Evolutionary conservation across 1,140 invertebrate genomes (phyloP).

Genomic region (Rhagoletis zephyria): DNA sequence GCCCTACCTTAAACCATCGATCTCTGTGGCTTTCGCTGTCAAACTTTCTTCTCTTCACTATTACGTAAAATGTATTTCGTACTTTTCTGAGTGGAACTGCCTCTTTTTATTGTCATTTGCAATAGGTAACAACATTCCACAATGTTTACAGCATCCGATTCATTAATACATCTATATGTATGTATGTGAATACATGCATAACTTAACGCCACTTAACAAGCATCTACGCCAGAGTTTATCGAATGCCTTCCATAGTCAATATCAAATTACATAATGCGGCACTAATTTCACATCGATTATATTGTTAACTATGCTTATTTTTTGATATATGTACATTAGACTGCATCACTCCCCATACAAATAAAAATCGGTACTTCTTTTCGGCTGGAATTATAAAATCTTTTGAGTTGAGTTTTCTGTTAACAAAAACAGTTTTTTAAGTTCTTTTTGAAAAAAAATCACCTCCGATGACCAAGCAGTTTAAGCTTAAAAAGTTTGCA

Average conservation of each 20-base stretch:
- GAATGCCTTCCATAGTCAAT: not conserved
- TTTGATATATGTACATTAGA: not conserved
- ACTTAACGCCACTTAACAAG: not conserved
- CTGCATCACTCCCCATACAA: too few relatives aligned
- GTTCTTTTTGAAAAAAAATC: too few relatives aligned
- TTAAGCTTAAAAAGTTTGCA: too few relatives aligned
- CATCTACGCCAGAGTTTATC: not conserved
- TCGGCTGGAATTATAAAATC: too few relatives aligned
- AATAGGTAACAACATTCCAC: conserved; percentile 36
- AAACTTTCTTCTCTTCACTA: conserved; percentile 37
- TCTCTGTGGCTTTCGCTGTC: conserved; percentile 41
- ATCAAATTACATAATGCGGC: conserved; percentile 34
- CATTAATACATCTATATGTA: not conserved
- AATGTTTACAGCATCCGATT: conserved; percentile 10
- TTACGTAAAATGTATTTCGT: not conserved
- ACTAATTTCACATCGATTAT: conserved; percentile 33
- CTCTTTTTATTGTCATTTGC: not conserved
- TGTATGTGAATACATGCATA: not conserved
- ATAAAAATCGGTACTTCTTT: too few relatives aligned
- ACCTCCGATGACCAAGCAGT: too few relatives aligned
- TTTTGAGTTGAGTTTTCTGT: too few relatives aligned
- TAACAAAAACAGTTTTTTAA: too few relatives aligned
- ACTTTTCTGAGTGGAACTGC: not conserved
- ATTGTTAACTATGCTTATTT: not conserved
- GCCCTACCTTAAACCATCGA: not conserved